Conservation (phyloP, 2,888 invertebrate genomes). For the Acleris sparsana region DNA sequence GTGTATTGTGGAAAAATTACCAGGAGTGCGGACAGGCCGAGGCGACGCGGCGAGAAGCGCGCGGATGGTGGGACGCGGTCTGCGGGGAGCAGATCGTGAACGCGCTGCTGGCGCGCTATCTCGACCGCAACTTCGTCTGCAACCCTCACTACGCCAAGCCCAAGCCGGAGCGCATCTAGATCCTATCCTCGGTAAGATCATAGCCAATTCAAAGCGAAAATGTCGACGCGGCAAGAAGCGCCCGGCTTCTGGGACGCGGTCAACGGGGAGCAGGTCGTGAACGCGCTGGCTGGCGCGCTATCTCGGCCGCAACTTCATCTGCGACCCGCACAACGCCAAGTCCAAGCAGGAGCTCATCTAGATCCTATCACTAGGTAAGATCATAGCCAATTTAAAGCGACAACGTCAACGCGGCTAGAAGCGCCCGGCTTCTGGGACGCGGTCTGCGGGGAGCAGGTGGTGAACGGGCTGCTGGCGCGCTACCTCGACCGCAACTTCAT, state of each 20-base stretch:
- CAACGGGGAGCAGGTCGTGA: slow-evolving; percentile 60
- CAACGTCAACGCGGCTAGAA: slow-evolving; percentile 43
- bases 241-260: slow-evolving; percentile 57
- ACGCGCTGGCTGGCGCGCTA: slow-evolving; percentile 57
- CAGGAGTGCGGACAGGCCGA: slow-evolving; percentile 68
- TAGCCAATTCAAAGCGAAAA: no score
- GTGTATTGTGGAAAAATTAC: not conserved
- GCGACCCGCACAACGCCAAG: slow-evolving; percentile 55
- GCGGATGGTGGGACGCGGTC: slow-evolving; percentile 57
- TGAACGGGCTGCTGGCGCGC: slow-evolving; percentile 53
- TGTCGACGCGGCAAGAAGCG: slow-evolving; percentile 48
- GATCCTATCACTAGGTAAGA: not conserved
- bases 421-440: slow-evolving; percentile 58
- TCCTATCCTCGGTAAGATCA: not conserved
- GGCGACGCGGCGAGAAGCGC: slow-evolving; percentile 48
- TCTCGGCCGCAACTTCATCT: slow-evolving; percentile 53
- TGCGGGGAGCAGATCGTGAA: slow-evolving; percentile 61
- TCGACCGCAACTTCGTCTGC: slow-evolving; percentile 53
- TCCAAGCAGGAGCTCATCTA: slow-evolving; percentile 45
- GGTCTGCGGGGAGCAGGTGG: slow-evolving; percentile 60
- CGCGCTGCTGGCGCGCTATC: slow-evolving; percentile 56
- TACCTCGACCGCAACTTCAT: slow-evolving; percentile 57
- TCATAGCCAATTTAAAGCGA: not conserved
- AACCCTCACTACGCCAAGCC: slow-evolving; percentile 66
- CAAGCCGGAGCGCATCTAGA: slow-evolving; percentile 41